phyloP scores from a whole-genome alignment of 2,797 vertebrate species.

The Chiroxiphia lanceolata region DNA sequence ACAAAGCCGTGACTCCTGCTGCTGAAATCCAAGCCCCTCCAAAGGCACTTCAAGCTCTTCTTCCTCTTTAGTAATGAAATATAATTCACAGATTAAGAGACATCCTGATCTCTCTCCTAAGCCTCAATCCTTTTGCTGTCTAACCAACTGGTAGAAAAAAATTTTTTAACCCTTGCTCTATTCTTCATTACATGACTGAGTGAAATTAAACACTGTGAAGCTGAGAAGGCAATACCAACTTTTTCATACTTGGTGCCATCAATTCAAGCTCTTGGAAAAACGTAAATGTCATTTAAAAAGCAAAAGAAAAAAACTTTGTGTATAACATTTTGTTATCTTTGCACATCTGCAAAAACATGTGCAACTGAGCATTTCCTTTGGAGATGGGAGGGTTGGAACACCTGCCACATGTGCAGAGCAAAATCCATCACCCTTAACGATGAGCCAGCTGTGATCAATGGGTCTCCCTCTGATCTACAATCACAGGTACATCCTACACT shows the following conservation, averaged over 20 bases:
- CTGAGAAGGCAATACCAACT: neutral
- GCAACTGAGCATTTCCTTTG: neutral
- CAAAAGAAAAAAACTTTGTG: fast-evolving
- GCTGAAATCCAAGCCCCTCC: conserved; percentile 83
- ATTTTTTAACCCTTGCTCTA: neutral
- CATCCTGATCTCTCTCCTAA: neutral
- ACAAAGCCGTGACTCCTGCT: conserved; percentile 85
- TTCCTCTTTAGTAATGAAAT: conserved; percentile 69
- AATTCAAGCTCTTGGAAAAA: neutral
- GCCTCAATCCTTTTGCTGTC: neutral
- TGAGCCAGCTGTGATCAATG: neutral
- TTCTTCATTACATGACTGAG: neutral
- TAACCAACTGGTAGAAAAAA: neutral
- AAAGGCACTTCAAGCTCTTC: conserved; percentile 77
- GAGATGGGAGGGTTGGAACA: neutral
- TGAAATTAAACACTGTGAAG: neutral
- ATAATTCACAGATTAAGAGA: conserved; percentile 57
- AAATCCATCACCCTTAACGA: neutral
- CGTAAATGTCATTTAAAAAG: neutral
- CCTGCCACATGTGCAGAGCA: neutral
- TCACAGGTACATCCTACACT: neutral
- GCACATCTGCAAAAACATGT: neutral
- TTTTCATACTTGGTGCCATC: neutral
- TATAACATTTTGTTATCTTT: neutral
- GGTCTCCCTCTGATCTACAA: neutral